These are phyloP conservation scores for Mystacornis crossleyi DNA, from an alignment of 2,113 vertebrate species.

Conservation along the genomic window DNA sequence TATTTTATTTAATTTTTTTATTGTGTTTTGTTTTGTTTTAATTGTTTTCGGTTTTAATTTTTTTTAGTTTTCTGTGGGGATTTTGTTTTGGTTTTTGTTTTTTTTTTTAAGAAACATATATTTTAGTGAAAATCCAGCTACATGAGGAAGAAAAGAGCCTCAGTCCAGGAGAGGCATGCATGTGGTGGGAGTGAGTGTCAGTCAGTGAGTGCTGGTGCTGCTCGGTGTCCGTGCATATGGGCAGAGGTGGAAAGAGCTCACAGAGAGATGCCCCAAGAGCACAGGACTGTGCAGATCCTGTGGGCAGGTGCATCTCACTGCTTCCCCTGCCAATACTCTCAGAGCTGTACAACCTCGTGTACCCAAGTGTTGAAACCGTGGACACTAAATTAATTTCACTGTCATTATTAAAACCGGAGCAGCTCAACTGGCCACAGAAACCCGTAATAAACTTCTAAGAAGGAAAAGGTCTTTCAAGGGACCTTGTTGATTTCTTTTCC, in stretches of 20 bases:
- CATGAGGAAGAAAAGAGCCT: background rate
- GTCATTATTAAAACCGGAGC: background rate
- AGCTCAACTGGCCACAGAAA: background rate
- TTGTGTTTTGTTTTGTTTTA: background rate
- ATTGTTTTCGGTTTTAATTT: background rate
- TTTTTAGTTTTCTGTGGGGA: background rate
- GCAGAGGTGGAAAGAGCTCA: background rate
- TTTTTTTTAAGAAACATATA: background rate
- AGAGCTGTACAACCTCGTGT: accelerated
- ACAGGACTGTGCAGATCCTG: background rate
- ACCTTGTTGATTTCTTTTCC: background rate
- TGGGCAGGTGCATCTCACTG: background rate
- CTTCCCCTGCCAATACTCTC: background rate
- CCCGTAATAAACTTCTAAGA: background rate
- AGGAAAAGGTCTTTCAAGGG: background rate
- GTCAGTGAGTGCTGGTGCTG: background rate
- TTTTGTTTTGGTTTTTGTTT: background rate
- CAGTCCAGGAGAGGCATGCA: background rate
- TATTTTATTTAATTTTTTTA: background rate
- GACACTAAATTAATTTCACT: background rate
- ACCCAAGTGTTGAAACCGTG: accelerated
- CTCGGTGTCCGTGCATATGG: accelerated
- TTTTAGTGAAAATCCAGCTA: background rate
- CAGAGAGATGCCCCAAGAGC: accelerated
- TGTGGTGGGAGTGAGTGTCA: accelerated